phyloP scores from a whole-genome alignment of 1,140 invertebrate genomes.

The Tetragonula clypearis region DNA sequence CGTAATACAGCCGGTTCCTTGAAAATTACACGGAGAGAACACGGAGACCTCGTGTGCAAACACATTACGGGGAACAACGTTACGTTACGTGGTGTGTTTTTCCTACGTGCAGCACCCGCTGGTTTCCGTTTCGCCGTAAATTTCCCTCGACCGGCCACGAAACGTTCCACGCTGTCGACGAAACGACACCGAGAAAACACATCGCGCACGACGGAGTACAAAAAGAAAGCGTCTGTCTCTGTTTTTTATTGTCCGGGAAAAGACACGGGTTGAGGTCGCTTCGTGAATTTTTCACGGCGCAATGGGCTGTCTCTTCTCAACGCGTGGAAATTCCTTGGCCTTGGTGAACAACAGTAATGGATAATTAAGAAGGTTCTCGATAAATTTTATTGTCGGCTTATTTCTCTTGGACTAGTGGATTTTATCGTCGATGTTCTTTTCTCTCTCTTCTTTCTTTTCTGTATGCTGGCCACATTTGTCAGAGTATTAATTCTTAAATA shows the following conservation, averaged over 20 bases:
- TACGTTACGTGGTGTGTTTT: conserved; percentile 24
- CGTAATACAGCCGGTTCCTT: not conserved
- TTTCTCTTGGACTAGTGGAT: too few species aligned
- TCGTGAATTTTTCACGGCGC: not conserved
- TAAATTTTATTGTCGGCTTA: too few species aligned
- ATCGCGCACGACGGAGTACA: not conserved
- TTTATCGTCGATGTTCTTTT: too few species aligned
- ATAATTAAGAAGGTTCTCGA: too few species aligned
- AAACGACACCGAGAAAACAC: not conserved
- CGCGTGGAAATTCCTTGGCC: too few species aligned
- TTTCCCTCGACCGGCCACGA: not conserved
- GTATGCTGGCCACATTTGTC: too few species aligned
- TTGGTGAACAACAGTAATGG: too few species aligned
- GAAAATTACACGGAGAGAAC: conserved; percentile 6
- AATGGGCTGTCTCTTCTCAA: not conserved
- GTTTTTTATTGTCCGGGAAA: not conserved
- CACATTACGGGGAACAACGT: conserved; percentile 1
- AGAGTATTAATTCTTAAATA: too few species aligned
- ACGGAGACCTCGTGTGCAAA: not conserved
- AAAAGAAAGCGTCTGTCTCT: too few species aligned
- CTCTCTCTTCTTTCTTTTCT: too few species aligned
- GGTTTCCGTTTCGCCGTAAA: conserved; percentile 7
- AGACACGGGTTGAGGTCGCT: not conserved
- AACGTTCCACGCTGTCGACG: not conserved
- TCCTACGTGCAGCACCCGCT: not conserved